Percentiles rank a stretch among this genome's conserved stretches.
Evolutionary conservation across 2,888 invertebrate species (phyloP).

Genomic region (Idaea aversata): DNA sequence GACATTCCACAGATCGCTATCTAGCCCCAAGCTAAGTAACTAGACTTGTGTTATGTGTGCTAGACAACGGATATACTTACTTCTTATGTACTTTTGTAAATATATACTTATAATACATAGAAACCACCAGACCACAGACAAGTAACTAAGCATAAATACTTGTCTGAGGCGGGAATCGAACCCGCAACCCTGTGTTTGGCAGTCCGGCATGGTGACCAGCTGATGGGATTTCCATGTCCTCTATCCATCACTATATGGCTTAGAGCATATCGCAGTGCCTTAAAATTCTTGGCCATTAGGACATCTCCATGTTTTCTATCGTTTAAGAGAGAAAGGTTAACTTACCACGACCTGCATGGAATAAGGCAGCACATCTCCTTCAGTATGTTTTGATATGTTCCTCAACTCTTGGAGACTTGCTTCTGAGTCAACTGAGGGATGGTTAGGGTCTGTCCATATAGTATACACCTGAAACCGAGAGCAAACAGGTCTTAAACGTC

Average conservation of each 20-base stretch:
- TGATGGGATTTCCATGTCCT: no score
- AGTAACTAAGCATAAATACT: no score
- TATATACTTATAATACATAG: constrained; percentile 4
- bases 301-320: no score
- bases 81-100: no score
- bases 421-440: constrained; percentile 56
- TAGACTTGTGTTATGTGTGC: no score
- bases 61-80: no score
- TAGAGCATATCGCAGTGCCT: neutral
- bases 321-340: neutral
- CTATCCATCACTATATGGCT: neutral
- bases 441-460: constrained; percentile 65
- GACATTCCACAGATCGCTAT: no score
- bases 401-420: constrained; percentile 53
- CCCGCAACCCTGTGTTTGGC: no score
- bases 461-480: constrained; percentile 61
- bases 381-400: constrained; percentile 63
- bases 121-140: neutral
- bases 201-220: no score
- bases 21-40: no score
- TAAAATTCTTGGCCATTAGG: neutral
- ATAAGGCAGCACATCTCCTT: constrained; percentile 65
- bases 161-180: no score
- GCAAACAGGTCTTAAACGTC: neutral
- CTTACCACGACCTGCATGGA: constrained; percentile 57